Percentiles rank a stretch among this genome's conserved stretches.
Conservation (phyloP, 2,888 invertebrate genomes). For the Drosophila histrio region DNA sequence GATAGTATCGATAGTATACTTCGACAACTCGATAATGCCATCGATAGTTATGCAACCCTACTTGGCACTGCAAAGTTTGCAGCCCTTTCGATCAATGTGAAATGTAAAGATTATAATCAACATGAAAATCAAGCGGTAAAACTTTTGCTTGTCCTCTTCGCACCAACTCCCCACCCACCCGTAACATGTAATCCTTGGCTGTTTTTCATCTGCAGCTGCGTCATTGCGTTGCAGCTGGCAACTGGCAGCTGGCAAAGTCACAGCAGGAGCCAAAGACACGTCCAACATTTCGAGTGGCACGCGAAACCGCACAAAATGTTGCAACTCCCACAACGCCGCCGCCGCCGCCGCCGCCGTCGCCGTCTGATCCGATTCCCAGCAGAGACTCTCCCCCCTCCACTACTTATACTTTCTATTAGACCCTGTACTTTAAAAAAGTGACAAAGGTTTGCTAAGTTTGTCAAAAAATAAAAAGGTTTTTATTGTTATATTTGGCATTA, state of each 20-base stretch:
- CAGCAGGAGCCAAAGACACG: conserved; percentile 59
- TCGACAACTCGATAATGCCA: no score
- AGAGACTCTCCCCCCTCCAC: not conserved
- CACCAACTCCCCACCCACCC: not conserved
- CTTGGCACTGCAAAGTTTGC: no score
- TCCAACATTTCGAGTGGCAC: conserved; percentile 66
- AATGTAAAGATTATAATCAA: conserved; percentile 66
- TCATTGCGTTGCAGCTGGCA: conserved; percentile 19
- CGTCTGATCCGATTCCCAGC: conserved; percentile 1
- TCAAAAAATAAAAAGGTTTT: no score
- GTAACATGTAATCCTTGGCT: conserved; percentile 58
- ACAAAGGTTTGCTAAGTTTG: no score
- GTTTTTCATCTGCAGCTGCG: conserved; percentile 58
- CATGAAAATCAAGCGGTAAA: conserved; percentile 72
- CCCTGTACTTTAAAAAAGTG: no score
- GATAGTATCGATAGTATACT: no score
- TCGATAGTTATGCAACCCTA: no score
- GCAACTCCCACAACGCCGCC: conserved; percentile 32
- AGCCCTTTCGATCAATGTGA: conserved; percentile 28
- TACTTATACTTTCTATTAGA: no score
- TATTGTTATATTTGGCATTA: no score
- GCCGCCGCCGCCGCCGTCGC: not conserved
- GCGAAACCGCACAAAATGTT: conserved; percentile 73
- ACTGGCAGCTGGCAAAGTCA: conserved; percentile 34
- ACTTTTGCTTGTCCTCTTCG: conserved; percentile 32